Conservation (phyloP, 2,113 vertebrate genomes). For the Semicossyphus pulcher region DNA sequence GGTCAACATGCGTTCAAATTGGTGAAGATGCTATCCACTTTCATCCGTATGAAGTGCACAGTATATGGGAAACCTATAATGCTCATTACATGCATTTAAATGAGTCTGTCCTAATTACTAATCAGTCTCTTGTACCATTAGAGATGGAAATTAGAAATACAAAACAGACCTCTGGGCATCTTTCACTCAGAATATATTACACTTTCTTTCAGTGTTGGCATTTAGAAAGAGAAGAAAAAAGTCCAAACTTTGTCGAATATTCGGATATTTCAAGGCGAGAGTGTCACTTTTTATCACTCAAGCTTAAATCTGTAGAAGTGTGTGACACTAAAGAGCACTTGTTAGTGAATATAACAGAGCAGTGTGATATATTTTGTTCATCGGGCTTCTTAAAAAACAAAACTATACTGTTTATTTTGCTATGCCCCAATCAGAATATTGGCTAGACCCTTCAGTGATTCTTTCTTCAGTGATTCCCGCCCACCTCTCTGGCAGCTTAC, state of each 20-base stretch:
- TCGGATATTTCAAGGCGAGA: background rate
- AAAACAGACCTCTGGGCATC: conserved; percentile 77
- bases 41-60: conserved; percentile 42
- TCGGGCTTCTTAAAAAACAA: conserved; percentile 66
- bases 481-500: conserved; percentile 86
- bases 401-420: conserved; percentile 78
- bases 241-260: conserved; percentile 44
- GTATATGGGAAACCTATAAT: conserved; percentile 75
- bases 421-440: conserved; percentile 81
- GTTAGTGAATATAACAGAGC: conserved; percentile 57
- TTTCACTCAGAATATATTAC: conserved; percentile 74
- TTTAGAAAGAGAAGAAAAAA: conserved; percentile 45
- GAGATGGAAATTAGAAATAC: conserved; percentile 84
- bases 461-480: conserved; percentile 83
- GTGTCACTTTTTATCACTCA: conserved; percentile 35
- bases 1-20: conserved; percentile 81
- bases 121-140: conserved; percentile 82
- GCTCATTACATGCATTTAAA: conserved; percentile 80
- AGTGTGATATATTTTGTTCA: conserved; percentile 67
- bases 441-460: conserved; percentile 82
- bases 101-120: conserved; percentile 80
- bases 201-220: conserved; percentile 56
- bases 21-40: conserved; percentile 75
- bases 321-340: conserved; percentile 44
- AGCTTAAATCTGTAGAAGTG: conserved; percentile 20